Conservation (phyloP, 2,113 vertebrate species). For the Machaerirhynchus nigripectus region DNA sequence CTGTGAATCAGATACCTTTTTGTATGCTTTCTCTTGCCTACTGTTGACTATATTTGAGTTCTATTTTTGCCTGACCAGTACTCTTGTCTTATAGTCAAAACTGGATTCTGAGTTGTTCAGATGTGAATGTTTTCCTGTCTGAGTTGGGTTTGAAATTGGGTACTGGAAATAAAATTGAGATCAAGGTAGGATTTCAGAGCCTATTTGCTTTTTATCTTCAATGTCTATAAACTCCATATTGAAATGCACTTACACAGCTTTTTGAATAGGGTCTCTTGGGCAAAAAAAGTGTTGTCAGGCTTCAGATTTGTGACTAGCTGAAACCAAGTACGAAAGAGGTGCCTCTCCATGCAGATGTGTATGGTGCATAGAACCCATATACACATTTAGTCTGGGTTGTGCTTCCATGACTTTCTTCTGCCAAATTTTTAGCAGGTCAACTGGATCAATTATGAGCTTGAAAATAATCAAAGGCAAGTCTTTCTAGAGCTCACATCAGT, state of each 20-base stretch:
- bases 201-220: neutral
- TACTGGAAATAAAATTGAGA: neutral
- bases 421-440: neutral
- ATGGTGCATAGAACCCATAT: rapidly evolving
- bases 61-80: neutral
- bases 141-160: neutral
- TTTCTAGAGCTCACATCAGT: neutral
- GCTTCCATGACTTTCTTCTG: neutral
- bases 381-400: neutral
- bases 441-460: neutral
- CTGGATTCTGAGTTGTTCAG: neutral
- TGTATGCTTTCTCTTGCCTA: neutral
- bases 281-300: neutral
- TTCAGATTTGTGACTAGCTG: neutral
- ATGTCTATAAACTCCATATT: neutral
- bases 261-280: neutral
- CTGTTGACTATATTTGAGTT: neutral
- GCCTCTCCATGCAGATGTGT: neutral
- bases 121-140: neutral
- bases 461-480: neutral
- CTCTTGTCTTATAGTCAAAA: neutral
- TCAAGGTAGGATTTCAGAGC: neutral
- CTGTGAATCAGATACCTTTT: neutral
- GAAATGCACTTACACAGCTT: neutral
- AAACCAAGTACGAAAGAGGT: neutral